Conservation (phyloP, 2,888 invertebrate genomes). For the Brenthis daphne region DNA sequence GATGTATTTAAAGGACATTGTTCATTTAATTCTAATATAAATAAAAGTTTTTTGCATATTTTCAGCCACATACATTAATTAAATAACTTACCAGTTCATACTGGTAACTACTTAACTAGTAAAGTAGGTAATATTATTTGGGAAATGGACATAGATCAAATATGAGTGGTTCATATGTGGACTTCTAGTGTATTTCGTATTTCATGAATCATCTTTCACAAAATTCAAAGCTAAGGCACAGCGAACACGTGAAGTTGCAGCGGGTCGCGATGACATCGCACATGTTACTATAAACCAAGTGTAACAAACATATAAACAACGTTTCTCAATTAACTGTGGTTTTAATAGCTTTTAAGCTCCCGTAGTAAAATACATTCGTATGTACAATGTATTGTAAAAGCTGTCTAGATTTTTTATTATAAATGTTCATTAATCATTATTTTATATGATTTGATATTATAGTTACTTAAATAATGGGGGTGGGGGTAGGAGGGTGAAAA, state of each 20-base stretch:
- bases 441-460: too few relatives aligned
- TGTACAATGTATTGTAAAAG: too few relatives aligned
- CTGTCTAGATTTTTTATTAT: too few relatives aligned
- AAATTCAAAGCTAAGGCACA: constrained; percentile 25
- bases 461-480: too few relatives aligned
- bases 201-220: constrained; percentile 6
- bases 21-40: neutral
- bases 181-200: neutral
- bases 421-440: too few relatives aligned
- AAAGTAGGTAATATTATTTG: too few relatives aligned
- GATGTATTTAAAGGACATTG: neutral
- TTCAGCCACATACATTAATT: neutral
- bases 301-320: constrained; percentile 3
- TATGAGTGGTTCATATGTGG: neutral
- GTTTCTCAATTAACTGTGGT: neutral
- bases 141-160: neutral
- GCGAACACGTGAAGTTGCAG: constrained; percentile 31
- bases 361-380: too few relatives aligned
- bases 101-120: too few relatives aligned
- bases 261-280: constrained; percentile 16
- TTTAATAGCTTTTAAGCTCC: constrained; percentile 29
- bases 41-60: too few relatives aligned
- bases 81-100: too few relatives aligned
- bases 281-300: constrained; percentile 17
- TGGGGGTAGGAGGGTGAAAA: too few relatives aligned